Percentiles rank a stretch among this genome's conserved stretches.
Evolutionary conservation across 2,888 invertebrate species (phyloP).

Genomic region (Melanostoma mellinum): DNA sequence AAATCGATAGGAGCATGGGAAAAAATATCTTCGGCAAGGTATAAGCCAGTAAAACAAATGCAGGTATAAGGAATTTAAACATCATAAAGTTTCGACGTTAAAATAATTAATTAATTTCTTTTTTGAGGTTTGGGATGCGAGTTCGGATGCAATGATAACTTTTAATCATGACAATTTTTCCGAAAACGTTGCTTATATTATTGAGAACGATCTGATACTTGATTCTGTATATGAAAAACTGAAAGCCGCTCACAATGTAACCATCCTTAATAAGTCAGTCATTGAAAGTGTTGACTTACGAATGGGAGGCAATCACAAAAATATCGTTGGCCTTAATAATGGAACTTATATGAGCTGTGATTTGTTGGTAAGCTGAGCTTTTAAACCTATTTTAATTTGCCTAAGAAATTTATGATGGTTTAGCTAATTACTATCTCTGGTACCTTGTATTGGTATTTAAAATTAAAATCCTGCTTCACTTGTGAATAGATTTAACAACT

Average conservation of each 20-base stretch:
- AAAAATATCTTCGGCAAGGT: conserved; percentile 87
- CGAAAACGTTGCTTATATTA: conserved; percentile 93
- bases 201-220: conserved; percentile 95
- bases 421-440: too few species aligned
- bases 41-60: conserved; percentile 91
- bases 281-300: conserved; percentile 86
- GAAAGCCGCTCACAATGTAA: conserved; percentile 84
- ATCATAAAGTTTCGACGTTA: neutral
- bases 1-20: conserved; percentile 92
- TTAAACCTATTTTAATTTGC: neutral
- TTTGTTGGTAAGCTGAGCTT: conserved; percentile 52
- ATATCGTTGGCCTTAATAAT: conserved; percentile 85
- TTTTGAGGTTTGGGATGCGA: conserved; percentile 94
- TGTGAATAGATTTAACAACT: too few species aligned
- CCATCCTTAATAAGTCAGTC: conserved; percentile 87
- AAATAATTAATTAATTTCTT: too few species aligned
- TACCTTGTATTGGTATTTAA: too few species aligned
- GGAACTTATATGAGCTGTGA: conserved; percentile 86
- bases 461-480: too few species aligned
- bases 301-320: conserved; percentile 77
- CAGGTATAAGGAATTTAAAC: conserved; percentile 84
- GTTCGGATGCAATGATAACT: conserved; percentile 93
- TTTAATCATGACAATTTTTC: conserved; percentile 89
- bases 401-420: too few species aligned
- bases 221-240: conserved; percentile 88